Percentiles rank a stretch among this genome's conserved stretches.
Evolutionary conservation across 1,140 invertebrate genomes (phyloP).

Genomic region (Lamellibrachia luymesi): DNA sequence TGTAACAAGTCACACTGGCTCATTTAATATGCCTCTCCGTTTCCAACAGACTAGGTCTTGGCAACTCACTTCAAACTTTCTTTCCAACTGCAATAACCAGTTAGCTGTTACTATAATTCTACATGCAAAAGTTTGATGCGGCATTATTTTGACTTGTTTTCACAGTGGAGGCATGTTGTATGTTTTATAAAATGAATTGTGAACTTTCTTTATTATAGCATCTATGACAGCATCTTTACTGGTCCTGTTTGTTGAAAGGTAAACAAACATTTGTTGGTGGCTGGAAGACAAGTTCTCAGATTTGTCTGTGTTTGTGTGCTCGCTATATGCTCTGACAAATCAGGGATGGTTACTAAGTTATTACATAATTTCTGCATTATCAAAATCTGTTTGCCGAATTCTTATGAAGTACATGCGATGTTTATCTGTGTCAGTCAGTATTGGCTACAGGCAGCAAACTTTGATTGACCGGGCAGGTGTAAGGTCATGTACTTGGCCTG

Average conservation of each 20-base stretch:
- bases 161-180: not conserved
- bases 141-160: not conserved
- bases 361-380: no score
- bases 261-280: not conserved
- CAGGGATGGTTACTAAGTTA: no score
- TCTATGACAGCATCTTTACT: not conserved
- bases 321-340: no score
- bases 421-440: no score
- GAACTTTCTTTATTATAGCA: not conserved
- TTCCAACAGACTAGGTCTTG: not conserved
- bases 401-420: no score
- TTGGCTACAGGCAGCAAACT: no score
- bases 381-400: no score
- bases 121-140: not conserved
- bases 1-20: not conserved
- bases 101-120: not conserved
- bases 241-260: not conserved
- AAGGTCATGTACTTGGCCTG: no score
- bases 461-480: no score
- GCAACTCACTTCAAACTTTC: not conserved
- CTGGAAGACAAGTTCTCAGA: no score
- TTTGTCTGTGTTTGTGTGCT: no score
- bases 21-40: not conserved
- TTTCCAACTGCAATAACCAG: not conserved
- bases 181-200: not conserved